A percentile compares a stretch with the other conserved stretches of the same genome.
phyloP scores from a whole-genome alignment of 35 echinoderm and acorn worm genomes.

The Diadema setosum region DNA sequence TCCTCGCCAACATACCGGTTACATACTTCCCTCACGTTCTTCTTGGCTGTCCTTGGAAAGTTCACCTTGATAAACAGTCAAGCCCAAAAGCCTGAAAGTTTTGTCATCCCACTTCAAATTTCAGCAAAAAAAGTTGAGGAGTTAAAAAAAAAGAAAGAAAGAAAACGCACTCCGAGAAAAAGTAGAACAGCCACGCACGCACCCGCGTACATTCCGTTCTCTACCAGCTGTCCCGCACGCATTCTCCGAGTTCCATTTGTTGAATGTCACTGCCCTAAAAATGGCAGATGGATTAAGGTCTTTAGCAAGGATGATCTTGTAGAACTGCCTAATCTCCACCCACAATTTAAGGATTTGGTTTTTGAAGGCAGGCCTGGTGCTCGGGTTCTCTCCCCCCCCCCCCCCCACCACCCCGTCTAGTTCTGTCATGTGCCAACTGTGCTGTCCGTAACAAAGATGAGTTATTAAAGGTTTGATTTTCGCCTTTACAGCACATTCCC shows the following conservation, averaged over 20 bases:
- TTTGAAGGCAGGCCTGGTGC: not conserved
- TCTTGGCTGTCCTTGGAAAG: too few species aligned
- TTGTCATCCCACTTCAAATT: not conserved
- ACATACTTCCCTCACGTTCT: too few species aligned
- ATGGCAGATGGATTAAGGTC: not conserved
- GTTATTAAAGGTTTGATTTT: too few species aligned
- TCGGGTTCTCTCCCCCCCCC: too few species aligned
- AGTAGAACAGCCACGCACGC: too few species aligned
- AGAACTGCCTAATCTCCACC: not conserved
- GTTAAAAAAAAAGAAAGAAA: not conserved
- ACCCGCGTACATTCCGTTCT: not conserved
- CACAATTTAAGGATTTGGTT: conserved; percentile 18
- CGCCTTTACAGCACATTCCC: too few species aligned
- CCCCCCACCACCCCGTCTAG: too few species aligned
- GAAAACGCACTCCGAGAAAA: not conserved
- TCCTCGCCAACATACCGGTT: too few species aligned
- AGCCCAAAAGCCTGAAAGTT: too few species aligned
- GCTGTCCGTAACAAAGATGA: too few species aligned
- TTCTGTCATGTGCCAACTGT: too few species aligned
- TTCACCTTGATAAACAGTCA: too few species aligned
- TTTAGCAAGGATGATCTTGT: not conserved
- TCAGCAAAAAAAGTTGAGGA: not conserved
- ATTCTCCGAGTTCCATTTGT: not conserved
- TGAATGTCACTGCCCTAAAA: not conserved
- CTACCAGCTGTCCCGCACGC: not conserved